A percentile compares a stretch with the other conserved stretches of the same genome.
These are phyloP conservation scores for Oeneis ivallda DNA, from an alignment of 2,888 invertebrate species.

Conservation along the genomic window DNA sequence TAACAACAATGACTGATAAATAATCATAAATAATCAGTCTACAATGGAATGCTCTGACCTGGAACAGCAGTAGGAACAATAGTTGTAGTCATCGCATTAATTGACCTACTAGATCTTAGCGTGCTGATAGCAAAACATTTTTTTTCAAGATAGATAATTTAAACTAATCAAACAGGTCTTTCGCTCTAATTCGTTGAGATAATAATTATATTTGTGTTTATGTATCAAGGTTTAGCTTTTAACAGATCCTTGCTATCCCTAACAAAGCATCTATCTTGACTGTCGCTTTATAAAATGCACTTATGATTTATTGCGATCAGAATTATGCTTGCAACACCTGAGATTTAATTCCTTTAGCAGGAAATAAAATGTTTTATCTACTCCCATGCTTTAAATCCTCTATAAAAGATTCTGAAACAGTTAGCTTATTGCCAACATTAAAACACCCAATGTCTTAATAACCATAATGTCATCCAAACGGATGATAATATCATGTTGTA, in stretches of 20 bases:
- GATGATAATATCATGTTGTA: no score
- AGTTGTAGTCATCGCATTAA: not conserved
- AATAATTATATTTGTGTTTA: no score
- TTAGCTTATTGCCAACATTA: no score
- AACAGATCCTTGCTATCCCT: not conserved
- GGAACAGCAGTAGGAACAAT: not conserved
- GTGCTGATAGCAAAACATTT: not conserved
- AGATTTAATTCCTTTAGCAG: not conserved
- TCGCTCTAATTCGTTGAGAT: no score
- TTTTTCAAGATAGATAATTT: not conserved
- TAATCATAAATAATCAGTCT: no score
- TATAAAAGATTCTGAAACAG: no score
- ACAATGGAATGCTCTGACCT: not conserved
- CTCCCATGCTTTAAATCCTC: no score
- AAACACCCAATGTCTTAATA: no score
- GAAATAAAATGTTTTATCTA: not conserved
- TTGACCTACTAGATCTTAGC: not conserved
- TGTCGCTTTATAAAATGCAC: slow-evolving; percentile 3
- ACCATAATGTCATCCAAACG: no score
- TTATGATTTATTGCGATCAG: not conserved
- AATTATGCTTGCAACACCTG: not conserved
- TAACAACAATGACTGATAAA: no score
- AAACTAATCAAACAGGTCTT: no score
- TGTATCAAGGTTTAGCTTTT: no score
- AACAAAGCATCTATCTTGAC: not conserved